Evolutionary conservation across 1,140 invertebrate species (phyloP).

Genomic region (Drosophila albomicans): DNA sequence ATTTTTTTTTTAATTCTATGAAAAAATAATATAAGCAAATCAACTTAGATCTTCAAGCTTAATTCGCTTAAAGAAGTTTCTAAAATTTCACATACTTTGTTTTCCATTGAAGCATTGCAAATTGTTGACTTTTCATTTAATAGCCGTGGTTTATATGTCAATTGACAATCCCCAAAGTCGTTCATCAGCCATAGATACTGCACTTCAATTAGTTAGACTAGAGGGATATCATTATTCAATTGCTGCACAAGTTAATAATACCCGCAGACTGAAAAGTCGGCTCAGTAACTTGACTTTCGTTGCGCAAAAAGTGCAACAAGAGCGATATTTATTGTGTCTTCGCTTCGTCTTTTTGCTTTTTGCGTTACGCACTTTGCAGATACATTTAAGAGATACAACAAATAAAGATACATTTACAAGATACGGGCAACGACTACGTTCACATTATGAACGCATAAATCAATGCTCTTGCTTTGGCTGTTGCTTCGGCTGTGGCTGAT

Average conservation of each 20-base stretch:
- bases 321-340: too few relatives aligned
- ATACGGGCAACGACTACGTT: conserved; percentile 24
- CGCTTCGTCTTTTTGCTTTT: conserved; percentile 20
- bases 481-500: conserved; percentile 44
- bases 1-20: rapidly evolving
- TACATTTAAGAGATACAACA: conserved; percentile 24
- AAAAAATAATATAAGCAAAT: too few relatives aligned
- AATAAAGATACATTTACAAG: conserved; percentile 33
- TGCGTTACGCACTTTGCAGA: conserved; percentile 62
- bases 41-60: too few relatives aligned
- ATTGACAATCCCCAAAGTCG: too few relatives aligned
- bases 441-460: conserved; percentile 70
- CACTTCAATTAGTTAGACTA: neutral
- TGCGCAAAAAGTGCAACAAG: conserved; percentile 1
- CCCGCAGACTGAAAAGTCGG: conserved; percentile 23
- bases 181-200: neutral
- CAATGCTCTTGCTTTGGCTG: conserved; percentile 53
- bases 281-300: conserved; percentile 50
- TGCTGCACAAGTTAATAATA: conserved; percentile 1
- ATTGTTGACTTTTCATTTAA: too few relatives aligned
- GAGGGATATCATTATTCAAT: neutral
- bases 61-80: too few relatives aligned
- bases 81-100: too few relatives aligned
- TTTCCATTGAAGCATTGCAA: too few relatives aligned
- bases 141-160: too few relatives aligned